phyloP scores from a whole-genome alignment of 1,140 invertebrate genomes.

The Bombus ignitus region DNA sequence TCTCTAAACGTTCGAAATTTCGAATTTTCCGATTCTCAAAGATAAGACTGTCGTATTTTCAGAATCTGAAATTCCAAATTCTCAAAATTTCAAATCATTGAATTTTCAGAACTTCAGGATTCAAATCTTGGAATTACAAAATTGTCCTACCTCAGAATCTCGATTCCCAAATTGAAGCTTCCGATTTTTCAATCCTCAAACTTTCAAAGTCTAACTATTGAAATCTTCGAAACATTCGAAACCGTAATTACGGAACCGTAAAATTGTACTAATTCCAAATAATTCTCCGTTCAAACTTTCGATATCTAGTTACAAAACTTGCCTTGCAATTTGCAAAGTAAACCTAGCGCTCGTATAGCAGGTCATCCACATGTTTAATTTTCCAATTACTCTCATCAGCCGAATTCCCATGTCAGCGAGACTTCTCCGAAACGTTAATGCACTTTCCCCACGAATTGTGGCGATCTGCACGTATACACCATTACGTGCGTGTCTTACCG shows the following conservation, averaged over 20 bases:
- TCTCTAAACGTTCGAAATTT: background rate
- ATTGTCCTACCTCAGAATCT: background rate
- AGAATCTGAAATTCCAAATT: background rate
- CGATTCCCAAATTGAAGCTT: background rate
- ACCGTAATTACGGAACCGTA: background rate
- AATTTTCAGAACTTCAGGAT: background rate
- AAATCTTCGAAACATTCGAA: background rate
- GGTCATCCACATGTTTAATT: background rate
- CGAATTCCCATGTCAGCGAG: background rate
- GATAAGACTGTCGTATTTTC: too few species aligned
- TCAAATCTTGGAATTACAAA: background rate
- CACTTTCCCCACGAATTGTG: background rate
- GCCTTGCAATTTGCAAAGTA: background rate
- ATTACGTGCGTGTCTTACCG: background rate
- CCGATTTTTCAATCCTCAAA: background rate
- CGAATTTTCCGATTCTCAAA: background rate
- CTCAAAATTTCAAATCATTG: background rate
- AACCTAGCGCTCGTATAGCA: background rate
- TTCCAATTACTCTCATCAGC: background rate
- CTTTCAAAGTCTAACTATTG: background rate
- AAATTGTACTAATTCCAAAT: background rate
- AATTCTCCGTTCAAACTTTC: background rate
- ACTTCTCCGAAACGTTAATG: background rate
- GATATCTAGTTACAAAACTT: too few species aligned
- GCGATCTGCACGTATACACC: background rate